A percentile compares a stretch with the other conserved stretches of the same genome.
Evolutionary conservation across 1,140 invertebrate species (phyloP).

Genomic region (Oryctes rhinoceros): DNA sequence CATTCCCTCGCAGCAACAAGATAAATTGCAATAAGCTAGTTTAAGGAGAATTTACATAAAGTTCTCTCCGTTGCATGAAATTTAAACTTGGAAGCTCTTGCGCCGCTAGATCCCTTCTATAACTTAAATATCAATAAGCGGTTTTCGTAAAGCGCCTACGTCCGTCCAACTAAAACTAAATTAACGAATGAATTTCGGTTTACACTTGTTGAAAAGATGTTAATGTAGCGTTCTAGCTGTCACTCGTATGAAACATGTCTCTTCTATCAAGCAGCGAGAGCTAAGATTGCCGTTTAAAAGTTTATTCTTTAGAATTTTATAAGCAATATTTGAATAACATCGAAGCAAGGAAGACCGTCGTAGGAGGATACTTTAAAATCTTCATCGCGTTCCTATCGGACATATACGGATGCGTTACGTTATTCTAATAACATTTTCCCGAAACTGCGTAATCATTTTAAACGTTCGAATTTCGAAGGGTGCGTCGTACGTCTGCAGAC

Average conservation of each 20-base stretch:
- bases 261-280: background rate
- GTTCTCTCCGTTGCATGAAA: background rate
- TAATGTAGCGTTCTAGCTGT: background rate
- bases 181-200: background rate
- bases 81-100: background rate
- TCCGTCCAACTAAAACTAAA: background rate
- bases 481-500: background rate
- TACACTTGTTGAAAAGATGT: background rate
- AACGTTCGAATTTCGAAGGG: background rate
- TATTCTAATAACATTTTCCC: background rate
- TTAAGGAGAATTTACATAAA: background rate
- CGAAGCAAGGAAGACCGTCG: no score
- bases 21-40: background rate
- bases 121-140: constrained; percentile 14
- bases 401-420: background rate
- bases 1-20: background rate
- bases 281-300: background rate
- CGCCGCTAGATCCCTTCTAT: background rate
- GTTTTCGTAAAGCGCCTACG: background rate
- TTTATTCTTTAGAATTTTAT: background rate
- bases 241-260: background rate
- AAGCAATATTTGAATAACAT: no score
- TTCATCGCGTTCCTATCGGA: no score
- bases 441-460: background rate
- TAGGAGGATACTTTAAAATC: no score